Conservation (phyloP, 1,140 invertebrate genomes). For the Scaptodrosophila lebanonensis region DNA sequence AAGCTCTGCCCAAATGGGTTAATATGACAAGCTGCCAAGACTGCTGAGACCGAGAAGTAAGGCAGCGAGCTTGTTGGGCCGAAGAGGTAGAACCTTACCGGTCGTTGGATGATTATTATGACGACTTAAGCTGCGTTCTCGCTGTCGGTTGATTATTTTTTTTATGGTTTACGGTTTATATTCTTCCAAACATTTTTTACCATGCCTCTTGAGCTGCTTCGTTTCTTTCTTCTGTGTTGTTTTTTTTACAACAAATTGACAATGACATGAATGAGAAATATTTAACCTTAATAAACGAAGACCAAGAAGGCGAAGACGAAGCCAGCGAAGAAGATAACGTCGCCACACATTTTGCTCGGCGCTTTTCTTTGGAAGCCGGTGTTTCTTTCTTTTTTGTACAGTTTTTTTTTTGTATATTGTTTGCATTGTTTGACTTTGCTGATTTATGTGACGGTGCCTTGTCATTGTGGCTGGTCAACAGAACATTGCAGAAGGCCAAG, state of each 20-base stretch:
- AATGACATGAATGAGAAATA: constrained; percentile 75
- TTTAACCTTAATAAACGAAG: constrained; percentile 71
- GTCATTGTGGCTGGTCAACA: constrained; percentile 68
- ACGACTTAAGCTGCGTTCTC: constrained; percentile 7
- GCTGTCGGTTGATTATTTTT: constrained; percentile 14
- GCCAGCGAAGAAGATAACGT: constrained; percentile 25
- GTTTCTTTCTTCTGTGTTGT: constrained; percentile 23
- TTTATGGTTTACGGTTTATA: constrained; percentile 20
- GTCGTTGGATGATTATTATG: no score
- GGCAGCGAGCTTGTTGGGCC: no score
- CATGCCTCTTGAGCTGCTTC: constrained; percentile 16
- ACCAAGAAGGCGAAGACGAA: constrained; percentile 1
- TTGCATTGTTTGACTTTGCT: constrained; percentile 16
- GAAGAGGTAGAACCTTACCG: no score
- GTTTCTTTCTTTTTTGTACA: constrained; percentile 11
- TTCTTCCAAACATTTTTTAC: constrained; percentile 35
- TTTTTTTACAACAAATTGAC: constrained; percentile 74
- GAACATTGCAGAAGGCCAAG: constrained; percentile 55
- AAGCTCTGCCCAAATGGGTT: no score
- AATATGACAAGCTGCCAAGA: no score
- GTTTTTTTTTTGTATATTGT: neutral
- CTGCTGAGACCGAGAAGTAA: no score
- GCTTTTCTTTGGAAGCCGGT: constrained; percentile 41
- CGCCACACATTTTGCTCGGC: constrained; percentile 44
- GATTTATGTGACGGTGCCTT: constrained; percentile 7